phyloP scores from a whole-genome alignment of 2,888 invertebrate species.

The Augochlorella aurata region DNA sequence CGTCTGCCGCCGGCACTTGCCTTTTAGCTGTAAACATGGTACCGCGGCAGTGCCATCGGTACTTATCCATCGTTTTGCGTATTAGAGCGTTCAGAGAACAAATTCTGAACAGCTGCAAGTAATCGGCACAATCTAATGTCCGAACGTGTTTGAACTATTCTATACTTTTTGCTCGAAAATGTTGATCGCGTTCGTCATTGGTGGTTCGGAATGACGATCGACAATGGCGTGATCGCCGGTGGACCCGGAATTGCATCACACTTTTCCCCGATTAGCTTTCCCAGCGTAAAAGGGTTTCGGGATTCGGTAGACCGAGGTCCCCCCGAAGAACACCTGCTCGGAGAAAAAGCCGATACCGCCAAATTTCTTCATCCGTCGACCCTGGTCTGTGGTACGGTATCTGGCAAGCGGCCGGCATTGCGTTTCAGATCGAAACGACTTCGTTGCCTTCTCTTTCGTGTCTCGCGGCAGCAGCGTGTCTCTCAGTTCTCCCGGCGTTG shows the following conservation, averaged over 20 bases:
- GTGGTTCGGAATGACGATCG: not conserved
- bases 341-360: slow-evolving; percentile 61
- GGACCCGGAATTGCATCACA: not conserved
- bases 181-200: not conserved
- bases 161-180: not conserved
- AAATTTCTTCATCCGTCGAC: slow-evolving; percentile 74
- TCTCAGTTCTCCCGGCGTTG: slow-evolving; percentile 54
- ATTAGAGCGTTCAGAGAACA: too few relatives aligned
- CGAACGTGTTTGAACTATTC: not conserved
- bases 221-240: not conserved
- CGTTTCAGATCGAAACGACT: slow-evolving; percentile 64
- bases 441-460: slow-evolving; percentile 59
- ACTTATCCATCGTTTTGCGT: too few relatives aligned
- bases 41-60: too few relatives aligned
- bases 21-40: too few relatives aligned
- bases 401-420: slow-evolving; percentile 68
- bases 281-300: slow-evolving; percentile 25
- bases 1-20: too few relatives aligned
- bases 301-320: slow-evolving; percentile 25
- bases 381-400: slow-evolving; percentile 67
- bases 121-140: not conserved
- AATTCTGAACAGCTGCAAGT: not conserved
- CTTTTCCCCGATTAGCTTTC: not conserved
- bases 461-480: slow-evolving; percentile 48
- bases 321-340: slow-evolving; percentile 50